phyloP scores from a whole-genome alignment of 2,113 vertebrate genomes.

The Platysteira castanea region DNA sequence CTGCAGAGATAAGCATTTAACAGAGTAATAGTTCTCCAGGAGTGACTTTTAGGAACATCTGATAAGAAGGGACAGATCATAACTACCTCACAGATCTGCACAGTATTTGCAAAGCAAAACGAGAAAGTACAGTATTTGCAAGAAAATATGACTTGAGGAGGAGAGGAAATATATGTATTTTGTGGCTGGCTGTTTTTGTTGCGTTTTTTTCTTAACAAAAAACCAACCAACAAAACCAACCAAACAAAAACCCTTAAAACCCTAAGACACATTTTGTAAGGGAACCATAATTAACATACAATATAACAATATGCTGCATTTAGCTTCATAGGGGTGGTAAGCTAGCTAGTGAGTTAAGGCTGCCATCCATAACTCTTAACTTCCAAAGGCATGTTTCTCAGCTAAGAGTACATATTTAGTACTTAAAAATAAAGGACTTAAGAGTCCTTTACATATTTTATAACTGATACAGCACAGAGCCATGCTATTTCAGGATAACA shows the following conservation, averaged over 20 bases:
- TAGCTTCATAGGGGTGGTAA: fast-evolving
- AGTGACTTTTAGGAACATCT: background rate
- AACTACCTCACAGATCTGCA: background rate
- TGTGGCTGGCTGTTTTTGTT: background rate
- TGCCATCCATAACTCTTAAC: background rate
- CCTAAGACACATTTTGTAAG: background rate
- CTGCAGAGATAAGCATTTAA: background rate
- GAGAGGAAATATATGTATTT: background rate
- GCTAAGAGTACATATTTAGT: background rate
- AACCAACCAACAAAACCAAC: background rate
- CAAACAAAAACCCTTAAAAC: too few relatives aligned
- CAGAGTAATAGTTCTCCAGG: background rate
- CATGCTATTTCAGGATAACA: background rate
- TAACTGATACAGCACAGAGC: background rate
- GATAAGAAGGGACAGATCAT: background rate
- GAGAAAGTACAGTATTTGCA: background rate
- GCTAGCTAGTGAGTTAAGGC: background rate
- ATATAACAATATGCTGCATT: background rate
- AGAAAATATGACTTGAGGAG: background rate
- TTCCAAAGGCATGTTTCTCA: background rate
- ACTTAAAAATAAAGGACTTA: too few relatives aligned
- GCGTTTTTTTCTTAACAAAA: background rate
- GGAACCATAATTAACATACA: background rate
- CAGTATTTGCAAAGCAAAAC: background rate
- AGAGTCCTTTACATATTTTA: background rate